Evolutionary conservation across 2,797 vertebrate species (phyloP).

Genomic region (Scarus forsteni): DNA sequence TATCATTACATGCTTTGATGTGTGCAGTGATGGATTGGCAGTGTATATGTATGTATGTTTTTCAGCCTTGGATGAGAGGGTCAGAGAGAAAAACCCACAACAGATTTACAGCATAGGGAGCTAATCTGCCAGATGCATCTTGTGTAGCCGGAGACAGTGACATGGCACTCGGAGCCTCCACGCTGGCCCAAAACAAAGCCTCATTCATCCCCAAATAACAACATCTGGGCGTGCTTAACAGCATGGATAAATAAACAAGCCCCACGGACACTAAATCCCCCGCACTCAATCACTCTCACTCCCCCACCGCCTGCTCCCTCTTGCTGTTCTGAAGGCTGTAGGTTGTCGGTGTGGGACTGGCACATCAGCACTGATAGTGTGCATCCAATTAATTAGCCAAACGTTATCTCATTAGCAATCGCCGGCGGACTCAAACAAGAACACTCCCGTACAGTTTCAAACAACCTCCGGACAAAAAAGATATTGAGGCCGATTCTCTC

Average conservation of each 20-base stretch:
- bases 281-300: conserved; percentile 65
- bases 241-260: conserved; percentile 79
- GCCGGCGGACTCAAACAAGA: conserved; percentile 68
- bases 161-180: conserved; percentile 51
- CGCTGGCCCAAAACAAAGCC: conserved; percentile 75
- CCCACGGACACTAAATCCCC: conserved; percentile 71
- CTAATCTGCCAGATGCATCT: conserved; percentile 58
- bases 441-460: conserved; percentile 70
- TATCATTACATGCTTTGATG: conserved; percentile 30
- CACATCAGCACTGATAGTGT: conserved; percentile 65
- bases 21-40: conserved; percentile 35
- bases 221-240: conserved; percentile 80
- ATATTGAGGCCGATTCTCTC: conserved; percentile 47
- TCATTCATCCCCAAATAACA: conserved; percentile 80
- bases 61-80: conserved; percentile 46
- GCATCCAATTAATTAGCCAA: conserved; percentile 75
- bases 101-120: conserved; percentile 39
- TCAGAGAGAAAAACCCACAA: conserved; percentile 41
- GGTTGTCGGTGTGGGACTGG: conserved; percentile 67
- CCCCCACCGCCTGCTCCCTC: conserved; percentile 53
- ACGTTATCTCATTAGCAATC: conserved; percentile 78
- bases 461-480: conserved; percentile 67
- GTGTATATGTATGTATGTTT: conserved; percentile 31
- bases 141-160: conserved; percentile 68
- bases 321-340: conserved; percentile 59